A percentile compares a stretch with the other conserved stretches of the same genome.
phyloP scores from a whole-genome alignment of 1,140 invertebrate genomes.

The Armadillidium nasatum region DNA sequence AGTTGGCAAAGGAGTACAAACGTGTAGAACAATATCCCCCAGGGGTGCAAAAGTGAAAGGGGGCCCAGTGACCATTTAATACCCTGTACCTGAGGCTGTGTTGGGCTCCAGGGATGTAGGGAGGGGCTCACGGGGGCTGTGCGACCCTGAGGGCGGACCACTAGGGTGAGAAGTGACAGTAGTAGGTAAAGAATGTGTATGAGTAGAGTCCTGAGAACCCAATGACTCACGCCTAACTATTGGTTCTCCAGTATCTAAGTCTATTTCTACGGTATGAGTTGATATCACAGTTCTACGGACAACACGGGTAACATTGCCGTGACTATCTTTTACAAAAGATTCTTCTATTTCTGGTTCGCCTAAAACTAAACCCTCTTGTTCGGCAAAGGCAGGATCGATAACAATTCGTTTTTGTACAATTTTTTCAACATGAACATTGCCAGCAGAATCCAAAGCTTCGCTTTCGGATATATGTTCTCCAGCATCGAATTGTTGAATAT shows the following conservation, averaged over 20 bases:
- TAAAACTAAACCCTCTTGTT: slow-evolving; percentile 44
- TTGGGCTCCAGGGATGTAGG: slow-evolving; percentile 43
- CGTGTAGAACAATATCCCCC: not conserved
- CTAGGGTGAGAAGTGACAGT: slow-evolving; percentile 24
- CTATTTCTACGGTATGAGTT: slow-evolving; percentile 42
- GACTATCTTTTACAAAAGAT: slow-evolving; percentile 33
- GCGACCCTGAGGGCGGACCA: slow-evolving; percentile 42
- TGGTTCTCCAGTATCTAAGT: slow-evolving; percentile 42
- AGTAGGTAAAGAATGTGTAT: slow-evolving; percentile 17
- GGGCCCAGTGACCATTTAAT: slow-evolving; percentile 36
- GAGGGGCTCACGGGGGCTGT: slow-evolving; percentile 39
- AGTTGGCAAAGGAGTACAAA: slow-evolving; percentile 28
- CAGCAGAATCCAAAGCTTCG: slow-evolving; percentile 52
- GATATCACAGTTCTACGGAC: slow-evolving; percentile 42
- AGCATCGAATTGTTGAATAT: slow-evolving; percentile 54
- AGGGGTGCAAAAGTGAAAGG: slow-evolving; percentile 35
- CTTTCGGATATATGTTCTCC: slow-evolving; percentile 54
- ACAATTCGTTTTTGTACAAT: slow-evolving; percentile 54
- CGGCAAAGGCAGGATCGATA: slow-evolving; percentile 45
- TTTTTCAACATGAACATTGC: slow-evolving; percentile 54
- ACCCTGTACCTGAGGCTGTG: slow-evolving; percentile 43
- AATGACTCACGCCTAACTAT: slow-evolving; percentile 25
- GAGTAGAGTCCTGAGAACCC: not conserved
- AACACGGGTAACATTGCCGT: slow-evolving; percentile 44
- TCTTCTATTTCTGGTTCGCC: slow-evolving; percentile 35